Base-by-base conservation (phyloP, 2,113 vertebrate genomes). In the Archocentrus centrarchus region DNA sequence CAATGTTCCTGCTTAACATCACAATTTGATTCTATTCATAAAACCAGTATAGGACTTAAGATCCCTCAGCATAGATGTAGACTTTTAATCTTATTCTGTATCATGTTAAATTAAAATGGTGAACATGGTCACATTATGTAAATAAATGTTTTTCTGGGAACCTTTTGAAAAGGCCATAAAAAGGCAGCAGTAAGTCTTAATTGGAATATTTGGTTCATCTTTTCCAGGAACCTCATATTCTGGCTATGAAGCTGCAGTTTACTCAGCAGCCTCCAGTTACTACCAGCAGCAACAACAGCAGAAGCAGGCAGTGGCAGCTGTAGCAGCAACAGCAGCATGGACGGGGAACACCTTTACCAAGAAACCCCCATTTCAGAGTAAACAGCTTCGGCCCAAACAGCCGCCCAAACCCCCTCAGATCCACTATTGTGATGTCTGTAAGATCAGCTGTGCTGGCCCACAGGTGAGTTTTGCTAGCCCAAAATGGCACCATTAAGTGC, bases 401-500 rank as follows among this genome's bases (percentile, higher is more conserved):
- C 97, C 98, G 14, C 98, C 98, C 60, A 99, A 99, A 91, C 98
- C 98, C 0, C 98, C 98, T 41, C 98, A 99, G 96, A 99, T 99
- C 93, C 98, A 99, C 94, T 99, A 99, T 91, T 99, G 98, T 91
- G 98, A 99, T 2, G 98, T 99, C 87, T 99, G 98, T 92, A 99
- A 99, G 95, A 99, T 99, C 96, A 99, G 98, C 96, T 99, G 98
- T 95, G 98, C 98, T 79, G 98, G 98, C 92, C 98, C 98, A 32
- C 98, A 99, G 97, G 98, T 99, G 92, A 88, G 90, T 85, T 85
- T 78, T 9, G 27, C 0, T 68, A 10, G 9, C 20, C 55, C 20
- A 58, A 3, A 58, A 5, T 58, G 55, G 9, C 27, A 73, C 27
- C 2, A 27, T 18, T 20, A 24, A 0, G 24, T 73, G 64, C 9